Percentiles rank a stretch among this genome's conserved stretches.
phyloP scores from a whole-genome alignment of 53 echinoderm and acorn worm species.

The Holothuria scabra region DNA sequence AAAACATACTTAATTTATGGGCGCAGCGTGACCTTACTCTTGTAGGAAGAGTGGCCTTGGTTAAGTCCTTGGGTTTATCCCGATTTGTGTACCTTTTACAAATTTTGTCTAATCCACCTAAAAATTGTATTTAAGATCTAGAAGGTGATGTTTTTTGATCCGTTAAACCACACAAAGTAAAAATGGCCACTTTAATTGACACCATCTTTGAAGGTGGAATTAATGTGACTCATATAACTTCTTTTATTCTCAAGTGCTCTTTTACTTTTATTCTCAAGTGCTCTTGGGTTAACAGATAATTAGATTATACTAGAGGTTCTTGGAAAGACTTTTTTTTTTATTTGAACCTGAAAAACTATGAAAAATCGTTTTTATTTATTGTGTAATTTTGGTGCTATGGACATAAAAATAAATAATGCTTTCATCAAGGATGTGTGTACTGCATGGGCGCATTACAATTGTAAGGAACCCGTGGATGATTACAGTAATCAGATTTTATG shows the following conservation, averaged over 20 bases:
- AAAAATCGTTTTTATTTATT: not conserved
- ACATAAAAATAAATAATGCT: not conserved
- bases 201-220: not conserved
- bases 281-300: constrained; percentile 1
- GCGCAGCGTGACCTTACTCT: not conserved
- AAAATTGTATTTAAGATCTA: not conserved
- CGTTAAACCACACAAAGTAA: not conserved
- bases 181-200: not conserved
- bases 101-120: constrained; percentile 1
- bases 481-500: too few relatives aligned
- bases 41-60: not conserved
- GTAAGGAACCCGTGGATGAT: not conserved
- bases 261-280: not conserved
- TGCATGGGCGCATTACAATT: not conserved
- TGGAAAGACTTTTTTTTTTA: constrained; percentile 15
- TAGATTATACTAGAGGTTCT: not conserved
- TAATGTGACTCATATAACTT: not conserved
- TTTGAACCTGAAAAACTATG: not conserved
- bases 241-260: too few relatives aligned
- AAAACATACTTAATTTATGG: not conserved
- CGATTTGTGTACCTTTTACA: constrained; percentile 11
- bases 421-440: constrained; percentile 6
- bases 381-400: not conserved
- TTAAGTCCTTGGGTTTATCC: constrained; percentile 5
- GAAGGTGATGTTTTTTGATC: not conserved